Conservation (phyloP, 2,888 invertebrate genomes). For the Elaeidobius kamerunicus region DNA sequence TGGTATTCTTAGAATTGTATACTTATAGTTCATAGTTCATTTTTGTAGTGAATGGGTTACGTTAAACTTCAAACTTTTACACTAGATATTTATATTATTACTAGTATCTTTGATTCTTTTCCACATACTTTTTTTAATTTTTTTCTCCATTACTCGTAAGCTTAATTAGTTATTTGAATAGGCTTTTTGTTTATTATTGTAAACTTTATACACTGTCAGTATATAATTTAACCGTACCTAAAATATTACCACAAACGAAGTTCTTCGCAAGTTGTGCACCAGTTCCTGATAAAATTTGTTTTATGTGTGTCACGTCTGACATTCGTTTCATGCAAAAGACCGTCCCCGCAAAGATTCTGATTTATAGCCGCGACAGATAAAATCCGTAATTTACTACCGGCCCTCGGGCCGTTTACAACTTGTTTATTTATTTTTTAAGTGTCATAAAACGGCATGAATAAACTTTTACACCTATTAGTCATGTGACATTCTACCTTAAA, state of each 20-base stretch:
- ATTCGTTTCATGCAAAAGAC: conserved; percentile 24
- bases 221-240: neutral
- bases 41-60: too few relatives aligned
- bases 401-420: conserved; percentile 21
- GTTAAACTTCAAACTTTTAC: too few relatives aligned
- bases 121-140: too few relatives aligned
- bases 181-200: too few relatives aligned
- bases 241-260: conserved; percentile 17
- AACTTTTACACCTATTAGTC: conserved; percentile 7
- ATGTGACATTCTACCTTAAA: too few relatives aligned
- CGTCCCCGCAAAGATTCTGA: conserved; percentile 30
- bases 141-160: too few relatives aligned
- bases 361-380: conserved; percentile 31
- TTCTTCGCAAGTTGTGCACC: conserved; percentile 18
- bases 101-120: too few relatives aligned
- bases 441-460: conserved; percentile 4
- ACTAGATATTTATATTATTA: too few relatives aligned
- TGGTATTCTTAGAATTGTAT: too few relatives aligned
- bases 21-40: too few relatives aligned
- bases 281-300: conserved; percentile 28
- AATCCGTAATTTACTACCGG: conserved; percentile 29
- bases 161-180: too few relatives aligned
- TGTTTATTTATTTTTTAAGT: conserved; percentile 27
- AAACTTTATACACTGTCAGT: too few relatives aligned
- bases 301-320: conserved; percentile 29